Base-by-base conservation (phyloP, 2,113 vertebrate genomes). In the Tapirus terrestris region DNA sequence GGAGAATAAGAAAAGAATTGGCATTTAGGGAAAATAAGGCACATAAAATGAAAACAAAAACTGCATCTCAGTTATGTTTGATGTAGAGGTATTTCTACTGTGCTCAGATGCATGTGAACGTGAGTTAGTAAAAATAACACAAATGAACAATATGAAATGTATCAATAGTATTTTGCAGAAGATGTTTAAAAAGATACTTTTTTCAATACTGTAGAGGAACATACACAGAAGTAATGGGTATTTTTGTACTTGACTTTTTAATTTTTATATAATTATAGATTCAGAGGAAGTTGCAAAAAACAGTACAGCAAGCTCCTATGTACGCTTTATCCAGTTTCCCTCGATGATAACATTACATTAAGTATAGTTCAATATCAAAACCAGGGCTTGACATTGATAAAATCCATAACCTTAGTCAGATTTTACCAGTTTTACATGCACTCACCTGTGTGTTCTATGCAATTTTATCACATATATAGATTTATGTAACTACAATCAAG, bases 41-140 rank as follows among this genome's bases (percentile, higher is more conserved):
- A 89, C 21, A 82, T 53, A 86, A 95, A 70, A 73, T 56, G 36
- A 88, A 93, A 96, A 95, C 25, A 39, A 58, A 94, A 96, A 73
- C 29, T 39, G 10, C 33, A 86, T 13, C n/a, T 76, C 72, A 10
- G 39, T 70, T 89, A 67, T 33, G 8, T 82, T 51, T 89, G 39
- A 60, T 18, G 4, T 27, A 67, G 45, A 31, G 36, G 39, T 77
- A 81, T 85, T 75, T 77, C 51, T 68, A 21, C 9, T 81, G 43
- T 68, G 18, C 13, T 87, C 51, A 89, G 33, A 80, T 43, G 36
- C 7, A 81, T 12, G 53, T 58, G 43, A 97, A 93, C 45, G 56
- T 20, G 33, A 36, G 8, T 95, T 45, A 89, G 45, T 60, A 77
- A 96, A 94, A 95, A 53, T 58, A 84, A 89, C 29, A 76, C 77